phyloP scores from a whole-genome alignment of 2,797 vertebrate genomes.

The Alca torda region DNA sequence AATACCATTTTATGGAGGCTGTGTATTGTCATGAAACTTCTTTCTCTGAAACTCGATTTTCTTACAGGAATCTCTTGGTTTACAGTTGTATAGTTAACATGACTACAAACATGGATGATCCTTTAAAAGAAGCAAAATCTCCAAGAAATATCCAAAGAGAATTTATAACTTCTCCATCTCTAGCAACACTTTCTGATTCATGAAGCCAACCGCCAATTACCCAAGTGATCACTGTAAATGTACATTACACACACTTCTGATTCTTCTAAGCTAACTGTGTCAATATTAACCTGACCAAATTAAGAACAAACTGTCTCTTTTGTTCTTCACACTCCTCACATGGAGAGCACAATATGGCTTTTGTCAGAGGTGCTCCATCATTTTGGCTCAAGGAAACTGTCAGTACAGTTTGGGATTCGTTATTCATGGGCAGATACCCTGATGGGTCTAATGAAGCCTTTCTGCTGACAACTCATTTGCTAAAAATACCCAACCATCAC shows the following conservation, averaged over 20 bases:
- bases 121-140: conserved; percentile 16
- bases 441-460: conserved; percentile 95
- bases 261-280: conserved; percentile 86
- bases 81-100: not conserved
- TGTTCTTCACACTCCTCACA: conserved; percentile 78
- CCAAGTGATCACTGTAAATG: conserved; percentile 55
- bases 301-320: conserved; percentile 85
- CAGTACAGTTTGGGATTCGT: conserved; percentile 90
- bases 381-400: conserved; percentile 88
- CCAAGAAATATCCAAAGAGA: not conserved
- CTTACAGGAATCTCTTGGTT: not conserved
- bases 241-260: conserved; percentile 56
- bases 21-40: not conserved
- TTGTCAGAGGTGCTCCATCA: conserved; percentile 90
- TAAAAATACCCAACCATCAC: conserved; percentile 80
- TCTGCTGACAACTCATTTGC: conserved; percentile 89
- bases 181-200: conserved; percentile 70
- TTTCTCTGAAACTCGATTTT: not conserved
- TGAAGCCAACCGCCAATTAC: conserved; percentile 66
- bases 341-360: conserved; percentile 90
- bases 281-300: conserved; percentile 98
- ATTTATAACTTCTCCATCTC: not conserved
- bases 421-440: conserved; percentile 92
- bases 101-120: not conserved
- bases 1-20: not conserved